Conservation (phyloP, 2,113 vertebrate genomes). For the Sturnus vulgaris region DNA sequence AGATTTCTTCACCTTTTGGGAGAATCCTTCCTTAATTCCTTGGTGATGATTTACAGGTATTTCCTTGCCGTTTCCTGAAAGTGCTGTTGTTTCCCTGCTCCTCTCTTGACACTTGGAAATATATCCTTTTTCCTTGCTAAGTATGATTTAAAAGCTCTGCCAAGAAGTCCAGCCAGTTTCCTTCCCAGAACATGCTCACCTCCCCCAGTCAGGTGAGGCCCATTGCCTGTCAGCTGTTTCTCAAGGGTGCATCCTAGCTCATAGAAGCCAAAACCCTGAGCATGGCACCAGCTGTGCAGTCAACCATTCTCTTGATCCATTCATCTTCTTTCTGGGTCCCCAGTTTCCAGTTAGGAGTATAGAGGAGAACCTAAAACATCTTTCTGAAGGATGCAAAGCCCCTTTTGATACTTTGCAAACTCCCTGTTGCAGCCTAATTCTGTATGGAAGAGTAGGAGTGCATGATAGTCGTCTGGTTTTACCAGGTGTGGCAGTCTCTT, state of each 20-base stretch:
- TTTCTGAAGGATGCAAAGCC: neutral
- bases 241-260: too few species aligned
- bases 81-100: neutral
- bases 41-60: neutral
- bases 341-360: too few species aligned
- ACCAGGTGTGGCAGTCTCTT: neutral
- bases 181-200: neutral
- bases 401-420: neutral
- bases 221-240: neutral
- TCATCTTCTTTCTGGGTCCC: fast-evolving
- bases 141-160: neutral
- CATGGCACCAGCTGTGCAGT: neutral
- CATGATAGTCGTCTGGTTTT: too few species aligned
- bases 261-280: neutral
- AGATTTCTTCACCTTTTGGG: neutral
- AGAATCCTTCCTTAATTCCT: neutral
- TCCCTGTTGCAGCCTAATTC: neutral
- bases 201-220: too few species aligned
- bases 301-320: neutral
- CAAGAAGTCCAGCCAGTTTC: neutral
- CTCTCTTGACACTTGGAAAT: neutral
- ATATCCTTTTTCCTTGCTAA: neutral
- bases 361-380: neutral
- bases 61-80: neutral
- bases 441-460: neutral